Evolutionary conservation across 2,888 invertebrate species (phyloP).

Genomic region (Emesis russula): DNA sequence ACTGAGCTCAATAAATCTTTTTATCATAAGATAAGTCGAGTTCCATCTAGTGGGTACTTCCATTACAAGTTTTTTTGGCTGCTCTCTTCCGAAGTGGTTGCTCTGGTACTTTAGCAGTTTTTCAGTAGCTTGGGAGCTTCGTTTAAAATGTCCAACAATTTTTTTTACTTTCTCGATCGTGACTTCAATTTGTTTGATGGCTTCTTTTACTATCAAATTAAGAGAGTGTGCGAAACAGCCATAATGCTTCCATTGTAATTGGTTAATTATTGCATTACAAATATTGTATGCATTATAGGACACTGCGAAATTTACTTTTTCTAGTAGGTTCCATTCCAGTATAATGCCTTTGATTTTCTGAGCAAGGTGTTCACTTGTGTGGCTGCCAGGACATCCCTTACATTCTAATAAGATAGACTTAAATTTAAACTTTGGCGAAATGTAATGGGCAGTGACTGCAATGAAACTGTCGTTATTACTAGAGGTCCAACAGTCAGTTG

Average conservation of each 20-base stretch:
- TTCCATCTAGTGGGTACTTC: slow-evolving; percentile 57
- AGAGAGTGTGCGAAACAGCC: background rate
- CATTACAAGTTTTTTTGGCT: slow-evolving; percentile 8
- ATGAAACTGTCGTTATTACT: slow-evolving; percentile 6
- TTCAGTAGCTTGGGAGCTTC: background rate
- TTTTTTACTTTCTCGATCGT: background rate
- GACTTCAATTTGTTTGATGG: background rate
- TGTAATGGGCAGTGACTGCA: slow-evolving; percentile 27
- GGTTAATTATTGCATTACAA: slow-evolving; percentile 60
- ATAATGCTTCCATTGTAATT: slow-evolving; percentile 2
- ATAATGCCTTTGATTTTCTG: slow-evolving; percentile 23
- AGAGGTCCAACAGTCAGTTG: slow-evolving; percentile 86
- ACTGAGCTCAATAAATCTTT: slow-evolving; percentile 52
- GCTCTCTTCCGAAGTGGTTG: background rate
- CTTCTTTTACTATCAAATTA: background rate
- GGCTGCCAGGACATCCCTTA: slow-evolving; percentile 71
- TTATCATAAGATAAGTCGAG: slow-evolving; percentile 58
- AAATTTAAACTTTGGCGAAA: background rate
- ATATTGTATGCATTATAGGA: slow-evolving; percentile 88
- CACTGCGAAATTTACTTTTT: slow-evolving; percentile 85
- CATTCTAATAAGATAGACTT: slow-evolving; percentile 67
- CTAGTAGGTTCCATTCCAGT: slow-evolving; percentile 60
- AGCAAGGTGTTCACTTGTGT: slow-evolving; percentile 54
- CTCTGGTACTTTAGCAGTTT: background rate
- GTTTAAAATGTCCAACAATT: background rate